Conservation (phyloP, 2,113 vertebrate genomes). For the Coreoperca whiteheadi region DNA sequence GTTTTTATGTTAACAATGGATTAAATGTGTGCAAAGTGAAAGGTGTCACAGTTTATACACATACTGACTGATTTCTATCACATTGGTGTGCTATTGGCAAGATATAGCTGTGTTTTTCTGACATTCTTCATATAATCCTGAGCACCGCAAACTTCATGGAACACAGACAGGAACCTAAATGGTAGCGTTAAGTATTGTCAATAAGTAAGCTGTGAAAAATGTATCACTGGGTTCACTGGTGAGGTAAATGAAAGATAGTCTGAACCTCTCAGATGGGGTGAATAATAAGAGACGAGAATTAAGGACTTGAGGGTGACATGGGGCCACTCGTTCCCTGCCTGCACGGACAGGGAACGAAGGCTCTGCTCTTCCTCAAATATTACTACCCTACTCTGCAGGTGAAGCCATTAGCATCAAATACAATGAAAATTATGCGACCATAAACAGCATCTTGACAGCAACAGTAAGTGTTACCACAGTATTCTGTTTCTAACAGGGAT, state of each 20-base stretch:
- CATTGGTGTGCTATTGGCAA: neutral
- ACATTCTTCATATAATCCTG: slow-evolving; percentile 21
- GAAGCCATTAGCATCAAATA: slow-evolving; percentile 60
- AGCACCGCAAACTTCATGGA: neutral
- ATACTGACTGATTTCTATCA: neutral
- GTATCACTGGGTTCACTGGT: slow-evolving; percentile 63
- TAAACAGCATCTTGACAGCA: slow-evolving; percentile 58
- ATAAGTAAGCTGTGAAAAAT: slow-evolving; percentile 59
- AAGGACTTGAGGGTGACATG: slow-evolving; percentile 43
- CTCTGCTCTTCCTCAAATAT: slow-evolving; percentile 48
- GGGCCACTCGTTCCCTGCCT: slow-evolving; percentile 14
- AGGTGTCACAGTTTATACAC: neutral
- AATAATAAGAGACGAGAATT: slow-evolving; percentile 54
- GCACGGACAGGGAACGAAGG: slow-evolving; percentile 41
- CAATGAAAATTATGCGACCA: slow-evolving; percentile 61
- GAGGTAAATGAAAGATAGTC: slow-evolving; percentile 40
- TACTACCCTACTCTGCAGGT: slow-evolving; percentile 53
- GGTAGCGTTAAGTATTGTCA: slow-evolving; percentile 36
- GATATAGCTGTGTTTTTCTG: slow-evolving; percentile 19
- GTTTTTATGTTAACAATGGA: neutral
- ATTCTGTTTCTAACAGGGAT: slow-evolving; percentile 59
- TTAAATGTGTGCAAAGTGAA: neutral
- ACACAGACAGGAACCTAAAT: slow-evolving; percentile 27
- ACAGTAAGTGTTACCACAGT: slow-evolving; percentile 29
- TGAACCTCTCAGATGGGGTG: slow-evolving; percentile 29